phyloP scores from a whole-genome alignment of 1,140 invertebrate species.

The Anagrus nilaparvatae region DNA sequence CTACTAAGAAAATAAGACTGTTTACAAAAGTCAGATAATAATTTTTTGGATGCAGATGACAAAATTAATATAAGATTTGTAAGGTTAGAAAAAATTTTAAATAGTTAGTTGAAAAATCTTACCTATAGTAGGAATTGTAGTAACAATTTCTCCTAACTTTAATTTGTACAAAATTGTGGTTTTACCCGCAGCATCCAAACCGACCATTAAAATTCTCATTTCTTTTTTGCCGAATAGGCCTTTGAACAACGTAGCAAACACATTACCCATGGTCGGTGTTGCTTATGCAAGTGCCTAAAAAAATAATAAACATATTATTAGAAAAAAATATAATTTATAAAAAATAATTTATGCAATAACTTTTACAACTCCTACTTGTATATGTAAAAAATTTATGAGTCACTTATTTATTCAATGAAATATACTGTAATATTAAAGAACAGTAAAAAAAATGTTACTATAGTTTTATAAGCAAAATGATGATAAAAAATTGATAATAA shows the following conservation, averaged over 20 bases:
- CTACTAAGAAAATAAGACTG: too few relatives aligned
- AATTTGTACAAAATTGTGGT: constrained; percentile 99
- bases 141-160: constrained; percentile 99
- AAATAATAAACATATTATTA: constrained; percentile 17
- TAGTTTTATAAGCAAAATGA: neutral
- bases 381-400: neutral
- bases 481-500: too few relatives aligned
- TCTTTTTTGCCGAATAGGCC: constrained; percentile 97
- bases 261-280: constrained; percentile 67
- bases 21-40: too few relatives aligned
- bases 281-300: constrained; percentile 42
- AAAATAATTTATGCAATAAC: neutral
- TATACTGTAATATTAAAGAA: neutral
- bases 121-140: constrained; percentile 99
- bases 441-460: neutral
- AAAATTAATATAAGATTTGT: neutral
- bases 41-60: too few relatives aligned
- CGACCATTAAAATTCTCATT: constrained; percentile 97
- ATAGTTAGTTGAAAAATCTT: constrained; percentile 34
- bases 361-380: constrained; percentile 6
- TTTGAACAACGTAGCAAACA: constrained; percentile 82
- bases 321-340: neutral
- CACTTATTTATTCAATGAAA: neutral
- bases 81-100: neutral
- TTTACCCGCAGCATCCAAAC: constrained; percentile 98